Evolutionary conservation across 2,888 invertebrate species (phyloP).

Genomic region (Coecobrya sp.): DNA sequence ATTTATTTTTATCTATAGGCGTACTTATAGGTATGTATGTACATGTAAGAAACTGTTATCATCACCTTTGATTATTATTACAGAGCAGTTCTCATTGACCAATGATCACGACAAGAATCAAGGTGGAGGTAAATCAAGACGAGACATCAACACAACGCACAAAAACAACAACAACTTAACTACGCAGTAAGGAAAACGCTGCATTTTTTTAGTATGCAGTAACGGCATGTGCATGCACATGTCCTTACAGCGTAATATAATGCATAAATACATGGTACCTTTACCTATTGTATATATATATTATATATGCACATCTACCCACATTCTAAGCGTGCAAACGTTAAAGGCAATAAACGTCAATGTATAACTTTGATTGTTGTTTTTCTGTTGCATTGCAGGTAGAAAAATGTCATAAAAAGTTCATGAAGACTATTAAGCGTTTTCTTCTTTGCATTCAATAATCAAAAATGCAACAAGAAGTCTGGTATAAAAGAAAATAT

Average conservation of each 20-base stretch:
- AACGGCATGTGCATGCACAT: not conserved
- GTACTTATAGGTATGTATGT: not conserved
- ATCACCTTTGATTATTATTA: conserved; percentile 52
- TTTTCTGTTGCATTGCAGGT: conserved; percentile 24
- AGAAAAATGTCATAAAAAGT: conserved; percentile 19
- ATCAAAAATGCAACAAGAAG: conserved; percentile 32
- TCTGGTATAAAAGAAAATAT: not conserved
- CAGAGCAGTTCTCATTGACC: conserved; percentile 75
- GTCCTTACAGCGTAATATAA: not conserved
- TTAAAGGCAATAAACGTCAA: not conserved
- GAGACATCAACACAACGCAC: conserved; percentile 47
- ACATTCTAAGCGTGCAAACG: not conserved
- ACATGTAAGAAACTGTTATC: conserved; percentile 12
- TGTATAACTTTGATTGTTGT: not conserved
- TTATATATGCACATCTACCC: not conserved
- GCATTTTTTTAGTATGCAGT: conserved; percentile 27
- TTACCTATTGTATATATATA: conserved; percentile 10
- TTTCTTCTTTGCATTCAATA: conserved; percentile 28
- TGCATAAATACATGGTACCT: too few relatives aligned
- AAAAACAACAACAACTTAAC: conserved; percentile 7
- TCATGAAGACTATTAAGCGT: conserved; percentile 41
- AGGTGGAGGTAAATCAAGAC: conserved; percentile 75
- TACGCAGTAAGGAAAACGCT: conserved; percentile 34
- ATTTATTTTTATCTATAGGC: not conserved
- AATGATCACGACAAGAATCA: conserved; percentile 79